Conservation (phyloP, 2,888 invertebrate genomes). For the Lampropteryx suffumata region DNA sequence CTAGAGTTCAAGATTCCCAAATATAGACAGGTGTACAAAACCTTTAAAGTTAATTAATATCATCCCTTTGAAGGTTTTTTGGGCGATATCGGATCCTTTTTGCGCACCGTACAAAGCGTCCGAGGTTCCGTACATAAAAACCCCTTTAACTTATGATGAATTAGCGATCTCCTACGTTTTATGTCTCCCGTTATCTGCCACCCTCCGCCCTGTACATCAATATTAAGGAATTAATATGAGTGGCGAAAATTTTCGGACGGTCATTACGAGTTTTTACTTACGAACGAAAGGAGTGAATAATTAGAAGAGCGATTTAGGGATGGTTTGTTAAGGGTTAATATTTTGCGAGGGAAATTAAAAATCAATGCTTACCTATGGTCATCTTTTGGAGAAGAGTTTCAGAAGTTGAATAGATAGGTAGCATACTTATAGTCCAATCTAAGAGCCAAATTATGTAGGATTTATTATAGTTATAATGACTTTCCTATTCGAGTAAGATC, state of each 20-base stretch:
- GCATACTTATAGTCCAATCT: too few relatives aligned
- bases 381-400: too few relatives aligned
- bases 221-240: conserved; percentile 67
- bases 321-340: conserved; percentile 23
- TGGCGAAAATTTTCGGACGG: conserved; percentile 67
- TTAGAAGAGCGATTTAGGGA: conserved; percentile 27
- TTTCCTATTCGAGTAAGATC: too few relatives aligned
- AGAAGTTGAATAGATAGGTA: too few relatives aligned
- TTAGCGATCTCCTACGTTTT: conserved; percentile 82
- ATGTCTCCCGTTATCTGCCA: conserved; percentile 79
- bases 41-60: conserved; percentile 55
- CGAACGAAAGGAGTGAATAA: conserved; percentile 36
- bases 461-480: too few relatives aligned
- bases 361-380: too few relatives aligned
- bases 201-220: conserved; percentile 38
- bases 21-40: conserved; percentile 41
- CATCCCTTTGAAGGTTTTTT: conserved; percentile 64
- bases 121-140: conserved; percentile 75
- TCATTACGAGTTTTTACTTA: conserved; percentile 43
- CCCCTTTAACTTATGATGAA: conserved; percentile 84
- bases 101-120: conserved; percentile 69
- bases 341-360: conserved; percentile 10
- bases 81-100: conserved; percentile 70
- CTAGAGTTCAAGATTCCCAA: conserved; percentile 17
- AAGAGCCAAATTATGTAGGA: too few relatives aligned